Evolutionary conservation across 1,140 invertebrate genomes (phyloP), one percentile per base, ranked within the genome.

Genomic region (Andricus grossulariae): DNA sequence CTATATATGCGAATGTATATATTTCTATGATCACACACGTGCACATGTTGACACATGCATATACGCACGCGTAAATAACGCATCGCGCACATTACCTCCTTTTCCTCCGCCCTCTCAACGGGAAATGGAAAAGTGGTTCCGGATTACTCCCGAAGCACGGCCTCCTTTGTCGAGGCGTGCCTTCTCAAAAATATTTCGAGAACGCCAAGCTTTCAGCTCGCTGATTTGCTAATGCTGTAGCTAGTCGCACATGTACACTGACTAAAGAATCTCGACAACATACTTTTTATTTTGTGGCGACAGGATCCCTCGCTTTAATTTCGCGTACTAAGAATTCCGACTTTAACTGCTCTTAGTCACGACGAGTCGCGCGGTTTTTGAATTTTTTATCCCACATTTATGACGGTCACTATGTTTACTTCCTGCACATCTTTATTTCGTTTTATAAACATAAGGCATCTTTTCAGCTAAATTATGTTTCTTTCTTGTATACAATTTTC

Each of bases 21-120:
- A 25, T 66, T 21, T 39, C 15, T 66, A 80, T 81, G 78, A 81
- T 81, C 80, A 76, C 76, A 81, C 78, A 80, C 76, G 78, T 81
- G 77, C 77, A 80, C 77, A 72, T 70, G 71, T 57, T 80, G 16
- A 51, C 60, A 16, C 80, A 80, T 78, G 76, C 75, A 52, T 71
- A 81, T 66, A 25, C 72, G 19, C 10, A 66, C 32, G 57, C 57
- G 16, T 25, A 11, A n/a, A 25, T 50, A 72, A 55, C 25, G 52
- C 18, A 16, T 7, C 45, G 72, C 52, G 19, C 52, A 45, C 55
- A 60, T 60, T 54, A 32, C 72, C 52, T 57, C 51, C 55, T 50
- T 66, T 66, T 66, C 60, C 60, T 66, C 74, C 74, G 74, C 74
- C 74, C 74, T 71, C 74, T 66, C 66, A 66, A 66, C 52, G 73